phyloP scores from a whole-genome alignment of 1,140 invertebrate genomes.

The Phymastichus coffea region DNA sequence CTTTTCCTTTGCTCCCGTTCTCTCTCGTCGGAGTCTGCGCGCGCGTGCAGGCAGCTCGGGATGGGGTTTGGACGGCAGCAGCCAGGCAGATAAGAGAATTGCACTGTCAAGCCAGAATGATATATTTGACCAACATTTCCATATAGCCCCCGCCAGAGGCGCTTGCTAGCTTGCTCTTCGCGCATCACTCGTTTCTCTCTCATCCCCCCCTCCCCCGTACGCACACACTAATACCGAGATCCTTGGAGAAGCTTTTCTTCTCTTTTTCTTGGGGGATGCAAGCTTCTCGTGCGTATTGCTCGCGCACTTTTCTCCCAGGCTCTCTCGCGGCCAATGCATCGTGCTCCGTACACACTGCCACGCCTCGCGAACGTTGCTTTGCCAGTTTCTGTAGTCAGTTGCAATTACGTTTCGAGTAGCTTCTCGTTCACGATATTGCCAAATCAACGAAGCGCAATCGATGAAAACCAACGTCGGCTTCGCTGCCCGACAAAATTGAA shows the following conservation, averaged over 20 bases:
- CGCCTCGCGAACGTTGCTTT: no score
- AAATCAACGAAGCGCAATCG: no score
- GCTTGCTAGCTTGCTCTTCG: constrained; percentile 34
- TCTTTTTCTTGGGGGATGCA: constrained; percentile 31
- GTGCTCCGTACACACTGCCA: no score
- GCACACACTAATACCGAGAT: constrained; percentile 23
- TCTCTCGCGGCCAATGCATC: no score
- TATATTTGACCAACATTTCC: constrained; percentile 85
- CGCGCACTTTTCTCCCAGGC: constrained; percentile 33
- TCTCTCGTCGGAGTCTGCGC: constrained; percentile 33
- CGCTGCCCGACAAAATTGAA: no score
- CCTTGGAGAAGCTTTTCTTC: constrained; percentile 32
- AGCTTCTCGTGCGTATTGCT: constrained; percentile 27
- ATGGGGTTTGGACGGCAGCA: no score
- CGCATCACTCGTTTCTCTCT: constrained; percentile 42
- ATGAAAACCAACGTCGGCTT: no score
- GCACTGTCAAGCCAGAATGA: constrained; percentile 82
- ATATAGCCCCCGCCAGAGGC: constrained; percentile 61
- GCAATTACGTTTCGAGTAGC: no score
- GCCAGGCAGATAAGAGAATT: constrained; percentile 77
- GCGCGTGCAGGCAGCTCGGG: no score
- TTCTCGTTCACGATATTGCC: no score
- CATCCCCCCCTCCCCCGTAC: constrained; percentile 26
- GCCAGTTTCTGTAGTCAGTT: no score
- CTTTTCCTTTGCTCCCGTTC: constrained; percentile 36